A percentile compares a stretch with the other conserved stretches of the same genome.
Conservation (phyloP, 2,888 invertebrate species). For the Drosophila buzzatii region DNA sequence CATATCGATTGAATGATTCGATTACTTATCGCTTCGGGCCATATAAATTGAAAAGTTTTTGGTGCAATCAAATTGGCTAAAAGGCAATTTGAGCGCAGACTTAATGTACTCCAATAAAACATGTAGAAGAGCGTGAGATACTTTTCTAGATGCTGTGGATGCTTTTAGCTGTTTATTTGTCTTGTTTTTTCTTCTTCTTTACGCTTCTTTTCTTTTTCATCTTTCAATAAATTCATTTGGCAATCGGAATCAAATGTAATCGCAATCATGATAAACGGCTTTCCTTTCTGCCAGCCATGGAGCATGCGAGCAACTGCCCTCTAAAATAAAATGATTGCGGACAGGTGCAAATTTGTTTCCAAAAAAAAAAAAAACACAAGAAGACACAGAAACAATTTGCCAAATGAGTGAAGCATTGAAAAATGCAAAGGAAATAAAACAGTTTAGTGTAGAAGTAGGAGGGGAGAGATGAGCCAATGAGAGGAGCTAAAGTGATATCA, state of each 20-base stretch:
- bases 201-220: neutral
- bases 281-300: neutral
- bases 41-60: constrained; percentile 7
- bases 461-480: constrained; percentile 14
- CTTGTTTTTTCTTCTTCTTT: neutral
- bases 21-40: neutral
- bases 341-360: constrained; percentile 49
- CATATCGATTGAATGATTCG: neutral
- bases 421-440: constrained; percentile 33
- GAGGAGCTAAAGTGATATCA: neutral
- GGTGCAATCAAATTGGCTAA: constrained; percentile 1
- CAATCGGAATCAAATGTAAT: constrained; percentile 18
- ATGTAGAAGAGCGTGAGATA: constrained; percentile 9
- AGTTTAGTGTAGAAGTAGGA: constrained; percentile 3
- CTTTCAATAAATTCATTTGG: neutral
- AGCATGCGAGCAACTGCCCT: neutral
- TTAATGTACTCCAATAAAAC: constrained; percentile 8
- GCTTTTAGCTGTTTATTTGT: neutral
- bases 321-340: constrained; percentile 35
- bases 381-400: constrained; percentile 32
- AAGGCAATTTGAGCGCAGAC: neutral
- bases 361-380: neutral
- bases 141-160: neutral
- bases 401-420: constrained; percentile 38
- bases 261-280: constrained; percentile 24